phyloP scores from a whole-genome alignment of 2,888 invertebrate genomes.

The Lasioglossum zephyrum region DNA sequence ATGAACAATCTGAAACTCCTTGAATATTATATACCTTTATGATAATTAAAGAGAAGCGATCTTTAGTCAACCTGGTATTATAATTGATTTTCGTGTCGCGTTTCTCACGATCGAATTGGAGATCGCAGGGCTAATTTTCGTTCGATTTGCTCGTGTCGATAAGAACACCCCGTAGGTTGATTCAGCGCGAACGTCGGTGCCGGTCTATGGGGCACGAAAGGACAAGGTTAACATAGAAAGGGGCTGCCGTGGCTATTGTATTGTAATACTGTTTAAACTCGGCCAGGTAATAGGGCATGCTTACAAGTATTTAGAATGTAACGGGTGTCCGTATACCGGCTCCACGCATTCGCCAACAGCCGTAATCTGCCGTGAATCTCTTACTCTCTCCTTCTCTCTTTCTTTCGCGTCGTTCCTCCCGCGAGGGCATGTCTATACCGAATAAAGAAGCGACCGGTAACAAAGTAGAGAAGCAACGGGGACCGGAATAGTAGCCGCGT shows the following conservation, averaged over 20 bases:
- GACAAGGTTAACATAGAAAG: slow-evolving; percentile 67
- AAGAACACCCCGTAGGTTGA: slow-evolving; percentile 36
- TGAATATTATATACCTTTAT: neutral
- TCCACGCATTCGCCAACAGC: slow-evolving; percentile 47
- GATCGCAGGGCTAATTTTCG: neutral
- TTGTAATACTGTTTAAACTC: slow-evolving; percentile 79
- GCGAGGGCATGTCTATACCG: slow-evolving; percentile 51
- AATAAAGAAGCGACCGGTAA: slow-evolving; percentile 63
- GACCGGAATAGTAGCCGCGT: slow-evolving; percentile 50
- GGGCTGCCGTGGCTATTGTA: slow-evolving; percentile 74
- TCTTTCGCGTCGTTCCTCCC: slow-evolving; percentile 42
- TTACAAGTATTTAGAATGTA: slow-evolving; percentile 79
- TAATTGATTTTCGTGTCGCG: neutral
- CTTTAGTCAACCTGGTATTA: neutral
- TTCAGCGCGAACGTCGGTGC: slow-evolving; percentile 21
- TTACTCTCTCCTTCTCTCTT: slow-evolving; percentile 2
- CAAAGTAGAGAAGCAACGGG: slow-evolving; percentile 56
- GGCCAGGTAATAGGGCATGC: slow-evolving; percentile 78
- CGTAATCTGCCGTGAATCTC: slow-evolving; percentile 63
- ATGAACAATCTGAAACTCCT: neutral
- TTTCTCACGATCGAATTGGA: neutral
- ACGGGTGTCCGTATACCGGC: slow-evolving; percentile 70
- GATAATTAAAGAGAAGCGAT: neutral
- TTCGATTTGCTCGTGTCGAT: neutral
- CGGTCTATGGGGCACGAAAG: slow-evolving; percentile 54